phyloP scores from a whole-genome alignment of 2,113 vertebrate genomes.

The Platycercus adscitus region DNA sequence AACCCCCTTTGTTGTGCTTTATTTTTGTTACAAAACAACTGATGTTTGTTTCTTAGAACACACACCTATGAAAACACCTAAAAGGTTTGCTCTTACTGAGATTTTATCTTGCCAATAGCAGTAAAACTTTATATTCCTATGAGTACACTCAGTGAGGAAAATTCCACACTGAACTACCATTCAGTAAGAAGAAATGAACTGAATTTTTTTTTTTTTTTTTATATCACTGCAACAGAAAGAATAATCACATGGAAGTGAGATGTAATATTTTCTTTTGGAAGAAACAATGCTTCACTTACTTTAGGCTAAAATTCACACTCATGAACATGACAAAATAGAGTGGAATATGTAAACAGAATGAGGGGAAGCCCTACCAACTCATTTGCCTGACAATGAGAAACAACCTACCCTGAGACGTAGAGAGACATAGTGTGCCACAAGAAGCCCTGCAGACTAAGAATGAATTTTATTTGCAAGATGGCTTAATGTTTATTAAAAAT shows the following conservation, averaged over 20 bases:
- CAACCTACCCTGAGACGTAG: not conserved
- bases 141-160: not conserved
- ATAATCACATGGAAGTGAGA: not conserved
- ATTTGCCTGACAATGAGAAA: not conserved
- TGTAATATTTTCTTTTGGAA: not conserved
- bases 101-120: not conserved
- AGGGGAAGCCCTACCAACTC: not conserved
- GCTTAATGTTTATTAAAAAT: not conserved
- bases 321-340: not conserved
- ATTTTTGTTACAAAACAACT: not conserved
- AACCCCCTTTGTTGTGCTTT: not conserved
- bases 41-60: accelerated
- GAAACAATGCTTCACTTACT: not conserved
- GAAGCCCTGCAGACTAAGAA: not conserved
- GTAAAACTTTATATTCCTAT: not conserved
- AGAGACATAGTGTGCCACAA: not conserved
- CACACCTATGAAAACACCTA: accelerated
- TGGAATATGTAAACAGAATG: not conserved
- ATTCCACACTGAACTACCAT: not conserved
- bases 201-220: not conserved
- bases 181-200: not conserved
- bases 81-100: not conserved
- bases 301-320: not conserved
- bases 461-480: not conserved
- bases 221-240: not conserved